phyloP scores from a whole-genome alignment of 1,140 invertebrate species.

The Cyclina sinensis region DNA sequence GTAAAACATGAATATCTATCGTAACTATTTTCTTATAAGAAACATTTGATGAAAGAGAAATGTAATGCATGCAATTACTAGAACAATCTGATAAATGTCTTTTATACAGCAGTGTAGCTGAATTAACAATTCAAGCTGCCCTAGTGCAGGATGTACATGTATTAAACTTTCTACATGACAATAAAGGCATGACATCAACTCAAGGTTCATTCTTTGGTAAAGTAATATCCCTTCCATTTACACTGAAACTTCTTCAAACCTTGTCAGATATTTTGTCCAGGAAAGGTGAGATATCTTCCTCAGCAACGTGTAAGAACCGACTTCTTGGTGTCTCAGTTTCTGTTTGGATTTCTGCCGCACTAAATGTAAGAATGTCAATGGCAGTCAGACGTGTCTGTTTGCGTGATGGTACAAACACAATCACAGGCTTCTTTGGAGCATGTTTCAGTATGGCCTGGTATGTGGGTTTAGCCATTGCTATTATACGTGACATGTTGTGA shows the following conservation, averaged over 20 bases:
- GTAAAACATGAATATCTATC: no score
- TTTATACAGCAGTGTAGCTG: no score
- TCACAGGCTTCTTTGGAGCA: conserved; percentile 95
- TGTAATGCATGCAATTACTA: no score
- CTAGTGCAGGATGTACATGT: no score
- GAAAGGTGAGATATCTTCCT: conserved; percentile 95
- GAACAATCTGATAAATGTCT: no score
- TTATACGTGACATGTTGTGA: conserved; percentile 97
- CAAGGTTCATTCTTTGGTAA: no score
- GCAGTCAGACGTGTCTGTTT: conserved; percentile 97
- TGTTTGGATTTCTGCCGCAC: conserved; percentile 94
- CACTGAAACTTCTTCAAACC: conserved; percentile 75
- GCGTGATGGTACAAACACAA: conserved; percentile 98
- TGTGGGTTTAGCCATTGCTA: conserved; percentile 99
- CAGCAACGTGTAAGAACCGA: conserved; percentile 92
- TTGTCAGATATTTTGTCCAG: conserved; percentile 95
- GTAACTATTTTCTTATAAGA: no score
- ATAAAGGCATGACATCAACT: no score
- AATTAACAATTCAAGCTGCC: no score
- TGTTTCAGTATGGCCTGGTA: conserved; percentile 97
- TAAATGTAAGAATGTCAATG: conserved; percentile 97
- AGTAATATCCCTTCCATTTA: no score
- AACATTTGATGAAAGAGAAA: no score
- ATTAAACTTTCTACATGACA: no score
- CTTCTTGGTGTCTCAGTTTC: conserved; percentile 87